Conservation (phyloP, 1,140 invertebrate species). For the Brachionus plicatilis region DNA sequence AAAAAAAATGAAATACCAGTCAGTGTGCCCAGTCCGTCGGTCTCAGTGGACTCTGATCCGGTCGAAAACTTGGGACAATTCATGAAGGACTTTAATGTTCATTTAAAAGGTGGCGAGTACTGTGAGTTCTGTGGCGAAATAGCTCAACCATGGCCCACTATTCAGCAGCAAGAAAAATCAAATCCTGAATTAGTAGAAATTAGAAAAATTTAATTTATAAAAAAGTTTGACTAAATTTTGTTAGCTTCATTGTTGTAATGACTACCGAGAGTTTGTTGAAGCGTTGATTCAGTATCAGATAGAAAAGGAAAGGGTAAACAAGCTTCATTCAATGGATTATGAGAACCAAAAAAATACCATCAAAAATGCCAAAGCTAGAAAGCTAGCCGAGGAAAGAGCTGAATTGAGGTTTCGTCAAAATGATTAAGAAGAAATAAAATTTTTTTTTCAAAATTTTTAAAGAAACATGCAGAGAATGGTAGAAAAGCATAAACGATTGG, state of each 20-base stretch:
- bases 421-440: neutral
- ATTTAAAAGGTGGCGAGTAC: neutral
- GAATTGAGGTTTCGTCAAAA: neutral
- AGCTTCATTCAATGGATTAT: neutral
- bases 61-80: neutral
- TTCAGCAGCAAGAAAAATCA: constrained; percentile 47
- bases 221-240: neutral
- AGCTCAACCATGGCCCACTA: constrained; percentile 49
- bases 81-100: constrained; percentile 23
- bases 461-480: constrained; percentile 19
- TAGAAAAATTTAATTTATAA: neutral
- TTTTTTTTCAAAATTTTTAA: neutral
- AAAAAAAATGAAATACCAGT: neutral
- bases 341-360: neutral
- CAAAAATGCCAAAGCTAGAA: neutral
- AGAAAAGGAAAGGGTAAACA: neutral
- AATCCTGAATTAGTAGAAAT: constrained; percentile 44
- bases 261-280: constrained; percentile 51
- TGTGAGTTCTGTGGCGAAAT: constrained; percentile 53
- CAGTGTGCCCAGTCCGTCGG: neutral
- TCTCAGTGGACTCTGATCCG: constrained; percentile 24
- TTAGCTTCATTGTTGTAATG: constrained; percentile 52
- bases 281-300: constrained; percentile 20
- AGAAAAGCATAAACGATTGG: constrained; percentile 26
- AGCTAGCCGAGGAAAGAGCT: constrained; percentile 37